These are phyloP conservation scores for Drosophila longiperda DNA, from an alignment of 2,888 invertebrate genomes.

Conservation along the genomic window DNA sequence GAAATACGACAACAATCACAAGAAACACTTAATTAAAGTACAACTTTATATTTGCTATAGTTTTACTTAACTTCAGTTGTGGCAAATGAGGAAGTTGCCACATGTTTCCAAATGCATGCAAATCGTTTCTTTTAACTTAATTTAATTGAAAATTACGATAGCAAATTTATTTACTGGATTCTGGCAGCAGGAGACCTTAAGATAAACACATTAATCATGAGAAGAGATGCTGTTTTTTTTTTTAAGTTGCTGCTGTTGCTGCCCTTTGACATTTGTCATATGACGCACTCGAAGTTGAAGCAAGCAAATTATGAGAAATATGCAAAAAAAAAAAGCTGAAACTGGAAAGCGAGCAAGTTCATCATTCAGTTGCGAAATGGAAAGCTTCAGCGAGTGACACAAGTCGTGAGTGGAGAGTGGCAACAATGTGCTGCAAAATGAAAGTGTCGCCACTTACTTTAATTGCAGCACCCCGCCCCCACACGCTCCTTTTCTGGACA, in stretches of 20 bases:
- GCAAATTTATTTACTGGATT: conserved; percentile 32
- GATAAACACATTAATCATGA: conserved; percentile 56
- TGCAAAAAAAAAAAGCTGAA: conserved; percentile 22
- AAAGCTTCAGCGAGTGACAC: conserved; percentile 26
- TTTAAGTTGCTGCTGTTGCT: conserved; percentile 2
- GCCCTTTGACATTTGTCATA: conserved; percentile 52
- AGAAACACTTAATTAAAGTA: neutral
- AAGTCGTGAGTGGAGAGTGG: conserved; percentile 17
- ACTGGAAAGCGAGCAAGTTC: conserved; percentile 25
- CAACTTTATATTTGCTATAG: neutral
- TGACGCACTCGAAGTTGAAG: conserved; percentile 47
- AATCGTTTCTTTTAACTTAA: conserved; percentile 34
- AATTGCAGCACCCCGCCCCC: conserved; percentile 52
- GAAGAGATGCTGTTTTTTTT: conserved; percentile 9
- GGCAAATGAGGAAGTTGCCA: neutral
- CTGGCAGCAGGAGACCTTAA: conserved; percentile 14
- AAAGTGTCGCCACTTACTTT: conserved; percentile 76
- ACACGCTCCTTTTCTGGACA: conserved; percentile 14
- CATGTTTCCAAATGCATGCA: conserved; percentile 7
- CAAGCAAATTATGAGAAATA: conserved; percentile 54
- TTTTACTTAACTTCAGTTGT: neutral
- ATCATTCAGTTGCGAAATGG: conserved; percentile 40
- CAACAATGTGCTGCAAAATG: conserved; percentile 47
- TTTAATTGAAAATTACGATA: conserved; percentile 27
- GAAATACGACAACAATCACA: neutral